A percentile compares a stretch with the other conserved stretches of the same genome.
phyloP scores from a whole-genome alignment of 1,140 invertebrate genomes.

The Ctenoplectra terminalis region DNA sequence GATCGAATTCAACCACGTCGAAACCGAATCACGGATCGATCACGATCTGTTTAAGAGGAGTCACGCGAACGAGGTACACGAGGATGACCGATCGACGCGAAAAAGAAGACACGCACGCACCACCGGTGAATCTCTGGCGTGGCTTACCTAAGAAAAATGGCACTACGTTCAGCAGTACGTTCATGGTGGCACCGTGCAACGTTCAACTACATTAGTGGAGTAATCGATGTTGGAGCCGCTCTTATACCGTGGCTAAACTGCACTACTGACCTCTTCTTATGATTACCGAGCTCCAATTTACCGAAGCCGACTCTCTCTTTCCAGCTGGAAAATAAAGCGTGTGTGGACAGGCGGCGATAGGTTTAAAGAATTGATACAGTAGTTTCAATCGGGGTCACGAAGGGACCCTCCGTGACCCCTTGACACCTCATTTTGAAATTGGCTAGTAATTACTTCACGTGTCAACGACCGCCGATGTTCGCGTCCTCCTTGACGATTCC shows the following conservation, averaged over 20 bases:
- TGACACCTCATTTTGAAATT: conserved; percentile 15
- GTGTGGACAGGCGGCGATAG: background rate
- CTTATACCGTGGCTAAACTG: conserved; percentile 64
- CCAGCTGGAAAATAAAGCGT: conserved; percentile 44
- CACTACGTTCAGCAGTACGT: conserved; percentile 47
- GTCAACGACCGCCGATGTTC: conserved; percentile 29
- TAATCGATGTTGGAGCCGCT: conserved; percentile 57
- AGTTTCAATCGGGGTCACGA: conserved; percentile 13
- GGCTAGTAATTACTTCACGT: background rate
- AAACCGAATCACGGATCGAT: too few relatives aligned
- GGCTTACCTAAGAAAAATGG: conserved; percentile 64
- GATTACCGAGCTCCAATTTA: conserved; percentile 57
- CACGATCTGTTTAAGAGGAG: too few relatives aligned
- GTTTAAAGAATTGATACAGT: conserved; percentile 2
- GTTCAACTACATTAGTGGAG: conserved; percentile 61
- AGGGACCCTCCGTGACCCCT: conserved; percentile 6
- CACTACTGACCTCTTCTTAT: conserved; percentile 68
- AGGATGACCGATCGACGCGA: background rate
- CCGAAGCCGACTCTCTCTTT: conserved; percentile 50
- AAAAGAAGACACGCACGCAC: background rate
- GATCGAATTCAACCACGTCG: too few relatives aligned
- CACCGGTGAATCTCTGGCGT: background rate
- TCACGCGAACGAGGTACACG: background rate
- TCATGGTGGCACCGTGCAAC: conserved; percentile 57
- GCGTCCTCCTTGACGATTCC: background rate